A percentile compares a stretch with the other conserved stretches of the same genome.
These are phyloP conservation scores for Nesidiocoris tenuis DNA, from an alignment of 2,888 invertebrate genomes.

Conservation along the genomic window DNA sequence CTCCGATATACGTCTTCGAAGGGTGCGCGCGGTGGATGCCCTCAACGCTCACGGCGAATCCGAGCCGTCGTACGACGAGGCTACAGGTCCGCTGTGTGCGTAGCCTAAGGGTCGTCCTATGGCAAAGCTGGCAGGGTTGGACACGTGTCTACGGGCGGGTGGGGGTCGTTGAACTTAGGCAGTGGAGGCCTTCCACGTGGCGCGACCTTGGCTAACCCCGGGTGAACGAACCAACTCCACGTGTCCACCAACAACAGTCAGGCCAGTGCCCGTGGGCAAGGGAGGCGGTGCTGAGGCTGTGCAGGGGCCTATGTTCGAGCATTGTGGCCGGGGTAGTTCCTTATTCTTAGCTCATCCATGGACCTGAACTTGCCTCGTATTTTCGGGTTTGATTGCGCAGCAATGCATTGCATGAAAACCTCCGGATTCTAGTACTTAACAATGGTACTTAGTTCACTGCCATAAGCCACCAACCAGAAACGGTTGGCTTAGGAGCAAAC, in stretches of 20 bases:
- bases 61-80: not conserved
- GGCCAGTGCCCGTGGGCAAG: not conserved
- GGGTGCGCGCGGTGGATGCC: constrained; percentile 29
- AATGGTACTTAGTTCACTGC: too few species aligned
- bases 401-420: too few species aligned
- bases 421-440: too few species aligned
- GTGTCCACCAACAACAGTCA: constrained; percentile 33
- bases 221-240: constrained; percentile 44
- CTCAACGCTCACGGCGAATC: constrained; percentile 19
- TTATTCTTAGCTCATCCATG: too few species aligned
- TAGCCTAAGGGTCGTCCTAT: constrained; percentile 34
- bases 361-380: too few species aligned
- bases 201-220: constrained; percentile 47
- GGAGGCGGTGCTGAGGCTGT: not conserved
- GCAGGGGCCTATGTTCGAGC: too few species aligned
- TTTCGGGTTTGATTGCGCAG: too few species aligned
- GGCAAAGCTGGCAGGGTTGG: constrained; percentile 45
- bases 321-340: too few species aligned
- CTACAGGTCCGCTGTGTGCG: not conserved
- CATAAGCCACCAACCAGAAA: too few species aligned
- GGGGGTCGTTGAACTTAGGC: constrained; percentile 38
- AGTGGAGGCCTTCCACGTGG: constrained; percentile 44
- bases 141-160: constrained; percentile 35
- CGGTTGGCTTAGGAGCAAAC: too few species aligned
- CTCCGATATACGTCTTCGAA: constrained; percentile 37